Conservation (phyloP, 1,140 invertebrate species). For the Ceratina japonica region DNA sequence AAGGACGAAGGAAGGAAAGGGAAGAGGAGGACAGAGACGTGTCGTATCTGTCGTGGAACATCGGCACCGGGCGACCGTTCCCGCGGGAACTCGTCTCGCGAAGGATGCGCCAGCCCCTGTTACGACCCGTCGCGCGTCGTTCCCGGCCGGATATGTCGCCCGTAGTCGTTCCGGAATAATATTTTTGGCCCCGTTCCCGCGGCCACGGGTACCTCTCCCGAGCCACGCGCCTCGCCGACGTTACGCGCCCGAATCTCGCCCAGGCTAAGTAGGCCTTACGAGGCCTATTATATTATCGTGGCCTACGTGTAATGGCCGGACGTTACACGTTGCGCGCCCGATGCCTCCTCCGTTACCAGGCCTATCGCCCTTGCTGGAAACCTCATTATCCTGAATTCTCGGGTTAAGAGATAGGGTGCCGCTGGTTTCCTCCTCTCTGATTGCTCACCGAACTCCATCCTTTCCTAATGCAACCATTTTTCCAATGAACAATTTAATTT, state of each 20-base stretch:
- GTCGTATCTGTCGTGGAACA: conserved; percentile 5
- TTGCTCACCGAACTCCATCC: no score
- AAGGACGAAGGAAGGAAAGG: not conserved
- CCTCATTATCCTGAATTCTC: not conserved
- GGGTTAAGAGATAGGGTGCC: not conserved
- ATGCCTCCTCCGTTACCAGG: conserved; percentile 13
- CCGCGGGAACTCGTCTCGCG: conserved; percentile 31
- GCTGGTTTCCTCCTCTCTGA: not conserved
- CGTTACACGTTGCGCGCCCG: conserved; percentile 28
- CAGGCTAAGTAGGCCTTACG: conserved; percentile 59
- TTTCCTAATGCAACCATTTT: no score
- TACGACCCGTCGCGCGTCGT: conserved; percentile 42
- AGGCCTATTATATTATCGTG: conserved; percentile 49
- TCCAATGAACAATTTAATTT: no score
- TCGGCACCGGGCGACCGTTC: conserved; percentile 17
- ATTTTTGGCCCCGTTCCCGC: conserved; percentile 61
- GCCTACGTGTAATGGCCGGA: conserved; percentile 38
- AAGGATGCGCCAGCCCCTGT: conserved; percentile 29
- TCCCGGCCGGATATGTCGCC: conserved; percentile 29
- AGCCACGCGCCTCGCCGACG: not conserved
- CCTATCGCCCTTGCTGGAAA: not conserved
- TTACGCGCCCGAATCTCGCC: conserved; percentile 42
- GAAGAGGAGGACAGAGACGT: not conserved
- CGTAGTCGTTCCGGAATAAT: conserved; percentile 53
- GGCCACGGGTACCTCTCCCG: not conserved